A percentile compares a stretch with the other conserved stretches of the same genome.
These are phyloP conservation scores for Tinamus major DNA, from an alignment of 2,797 vertebrate genomes.

Conservation along the genomic window DNA sequence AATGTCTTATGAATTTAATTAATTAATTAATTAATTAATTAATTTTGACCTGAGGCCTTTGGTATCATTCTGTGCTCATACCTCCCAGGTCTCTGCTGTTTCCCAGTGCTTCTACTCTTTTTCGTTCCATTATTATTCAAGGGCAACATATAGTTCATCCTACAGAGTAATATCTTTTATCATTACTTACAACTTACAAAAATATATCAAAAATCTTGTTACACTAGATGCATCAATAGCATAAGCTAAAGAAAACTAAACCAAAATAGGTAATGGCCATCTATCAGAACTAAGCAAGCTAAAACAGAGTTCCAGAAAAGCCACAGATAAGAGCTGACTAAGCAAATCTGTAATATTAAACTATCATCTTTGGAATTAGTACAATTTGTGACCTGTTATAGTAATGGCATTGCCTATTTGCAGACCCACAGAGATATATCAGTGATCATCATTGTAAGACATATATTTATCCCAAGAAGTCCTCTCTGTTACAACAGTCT, in stretches of 20 bases:
- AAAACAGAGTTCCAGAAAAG: background rate
- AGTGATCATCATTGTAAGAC: too few species aligned
- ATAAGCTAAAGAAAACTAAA: background rate
- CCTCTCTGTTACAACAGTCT: background rate
- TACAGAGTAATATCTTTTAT: background rate
- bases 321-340: background rate
- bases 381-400: background rate
- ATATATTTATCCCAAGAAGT: too few species aligned
- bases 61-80: background rate
- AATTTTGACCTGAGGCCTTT: background rate
- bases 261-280: background rate
- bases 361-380: background rate
- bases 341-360: background rate
- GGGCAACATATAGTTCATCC: background rate
- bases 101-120: background rate
- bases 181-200: background rate
- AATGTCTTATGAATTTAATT: background rate
- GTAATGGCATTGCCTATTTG: background rate
- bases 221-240: fast-evolving
- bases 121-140: background rate
- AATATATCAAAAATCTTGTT: background rate
- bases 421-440: background rate
- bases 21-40: too few species aligned
- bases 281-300: background rate
- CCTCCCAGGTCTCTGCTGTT: background rate